Evolutionary conservation across 2,113 vertebrate genomes (phyloP).

Genomic region (Pituophis catenifer): DNA sequence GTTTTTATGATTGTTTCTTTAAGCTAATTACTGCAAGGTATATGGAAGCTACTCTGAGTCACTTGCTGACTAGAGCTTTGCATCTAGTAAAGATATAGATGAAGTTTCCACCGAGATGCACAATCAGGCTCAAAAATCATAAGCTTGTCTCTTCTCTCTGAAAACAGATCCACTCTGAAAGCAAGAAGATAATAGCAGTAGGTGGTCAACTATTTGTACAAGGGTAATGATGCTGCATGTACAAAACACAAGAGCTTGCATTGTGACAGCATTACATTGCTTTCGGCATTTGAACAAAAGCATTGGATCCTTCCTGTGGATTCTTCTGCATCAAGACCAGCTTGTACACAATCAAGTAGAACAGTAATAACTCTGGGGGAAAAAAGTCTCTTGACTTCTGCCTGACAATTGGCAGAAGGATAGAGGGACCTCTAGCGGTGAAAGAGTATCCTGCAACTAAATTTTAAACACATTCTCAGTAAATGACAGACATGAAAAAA

Average conservation of each 20-base stretch:
- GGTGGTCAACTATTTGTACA: neutral
- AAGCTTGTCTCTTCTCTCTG: neutral
- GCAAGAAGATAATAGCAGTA: too few species aligned
- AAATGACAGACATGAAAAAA: neutral
- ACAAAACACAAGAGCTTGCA: neutral
- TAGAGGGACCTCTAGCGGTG: neutral
- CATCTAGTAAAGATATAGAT: neutral
- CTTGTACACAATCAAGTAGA: neutral
- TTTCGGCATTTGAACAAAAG: neutral
- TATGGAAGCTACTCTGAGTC: neutral
- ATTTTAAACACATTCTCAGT: neutral
- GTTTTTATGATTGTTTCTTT: neutral
- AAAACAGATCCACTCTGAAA: neutral
- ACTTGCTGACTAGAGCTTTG: neutral
- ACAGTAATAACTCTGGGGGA: neutral
- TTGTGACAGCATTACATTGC: neutral
- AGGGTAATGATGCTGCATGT: neutral
- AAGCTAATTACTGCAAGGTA: neutral
- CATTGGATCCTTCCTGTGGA: neutral
- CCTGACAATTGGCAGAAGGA: neutral
- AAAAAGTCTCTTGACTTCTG: neutral
- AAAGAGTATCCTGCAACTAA: neutral
- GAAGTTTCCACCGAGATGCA: neutral
- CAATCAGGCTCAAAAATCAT: neutral
- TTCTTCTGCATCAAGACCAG: neutral